A percentile compares a stretch with the other conserved stretches of the same genome.
These are phyloP conservation scores for Microcebus ravelobensis DNA, from an alignment of 2,113 vertebrate genomes.

Conservation along the genomic window DNA sequence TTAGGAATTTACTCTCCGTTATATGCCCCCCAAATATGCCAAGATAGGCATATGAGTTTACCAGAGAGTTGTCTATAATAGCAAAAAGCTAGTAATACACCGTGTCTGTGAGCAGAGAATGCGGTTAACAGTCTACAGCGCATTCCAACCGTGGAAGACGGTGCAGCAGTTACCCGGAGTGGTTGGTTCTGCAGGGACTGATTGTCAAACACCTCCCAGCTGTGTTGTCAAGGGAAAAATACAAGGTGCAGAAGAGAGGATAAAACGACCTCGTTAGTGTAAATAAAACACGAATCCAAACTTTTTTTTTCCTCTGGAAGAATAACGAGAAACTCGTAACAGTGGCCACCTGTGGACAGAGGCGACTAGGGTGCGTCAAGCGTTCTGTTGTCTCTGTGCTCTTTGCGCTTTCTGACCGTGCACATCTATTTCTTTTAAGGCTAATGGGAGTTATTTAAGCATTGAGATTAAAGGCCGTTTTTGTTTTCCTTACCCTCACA, in stretches of 20 bases:
- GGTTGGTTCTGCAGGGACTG: not conserved
- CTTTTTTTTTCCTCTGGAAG: not conserved
- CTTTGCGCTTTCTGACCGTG: not conserved
- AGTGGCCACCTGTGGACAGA: not conserved
- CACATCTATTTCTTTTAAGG: not conserved
- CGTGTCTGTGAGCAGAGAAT: not conserved
- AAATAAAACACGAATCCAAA: not conserved
- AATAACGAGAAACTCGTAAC: not conserved
- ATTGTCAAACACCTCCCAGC: not conserved
- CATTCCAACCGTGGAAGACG: not conserved
- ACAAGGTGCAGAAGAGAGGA: too few species aligned
- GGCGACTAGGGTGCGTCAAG: fast-evolving
- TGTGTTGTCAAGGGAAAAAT: not conserved
- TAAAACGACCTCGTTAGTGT: not conserved
- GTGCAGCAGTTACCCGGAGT: not conserved
- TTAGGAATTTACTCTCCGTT: not conserved
- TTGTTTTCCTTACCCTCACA: not conserved
- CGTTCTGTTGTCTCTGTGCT: not conserved
- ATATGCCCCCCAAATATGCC: not conserved
- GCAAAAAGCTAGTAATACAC: not conserved
- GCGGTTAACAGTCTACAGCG: fast-evolving
- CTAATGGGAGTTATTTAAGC: not conserved
- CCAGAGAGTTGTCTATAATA: not conserved
- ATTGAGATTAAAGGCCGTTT: not conserved
- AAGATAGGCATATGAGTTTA: not conserved